Base-by-base conservation (phyloP, 2,113 vertebrate genomes). In the Morone chrysops region DNA sequence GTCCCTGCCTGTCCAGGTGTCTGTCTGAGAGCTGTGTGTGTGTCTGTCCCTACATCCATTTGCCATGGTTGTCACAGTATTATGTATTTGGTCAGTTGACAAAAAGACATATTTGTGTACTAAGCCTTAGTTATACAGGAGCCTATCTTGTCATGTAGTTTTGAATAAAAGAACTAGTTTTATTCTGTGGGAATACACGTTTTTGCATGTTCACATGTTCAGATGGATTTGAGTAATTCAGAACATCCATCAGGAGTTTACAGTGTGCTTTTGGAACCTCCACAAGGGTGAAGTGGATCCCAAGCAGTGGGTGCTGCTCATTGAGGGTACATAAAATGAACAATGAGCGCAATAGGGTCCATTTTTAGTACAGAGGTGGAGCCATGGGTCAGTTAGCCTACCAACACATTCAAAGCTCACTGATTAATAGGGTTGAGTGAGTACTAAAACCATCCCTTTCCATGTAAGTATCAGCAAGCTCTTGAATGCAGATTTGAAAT, bases 1-100 rank as follows among this genome's bases (percentile, higher is more conserved):
- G 18, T 40, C 50, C 38, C 83, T n/a, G 31, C 61, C 16, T 63
- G 36, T 20, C 48, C 67, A 47, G 56, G 22, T 50, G 16, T 57
- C n/a, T 71, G 38, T 22, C 69, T 71, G 40, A 61, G 14, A 48
- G 53, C 70, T 61, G 8, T 61, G 51, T 53, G 51, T 53, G 48
- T 38, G 14, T 9, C 2, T 59, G 70, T 59, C 8, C 47, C 4
- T 13, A 62, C 47, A 17, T 63, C 12, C 60, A 41, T 18, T 17
- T 14, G 18, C 13, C 13, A 41, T 53, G 25, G 4, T 36, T 31
- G 31, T 13, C 14, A 60, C 41, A 60, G 20, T 14, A 31, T n/a
- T 51, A 16, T 50, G 25, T 38, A 5, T 50, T 38, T 69, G 36
- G 7, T 20, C 7, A 10, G 43, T 16, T 61, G 16, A 56, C 12